phyloP scores from a whole-genome alignment of 92 coral and sea anemone species.

The Bergia puertoricense region DNA sequence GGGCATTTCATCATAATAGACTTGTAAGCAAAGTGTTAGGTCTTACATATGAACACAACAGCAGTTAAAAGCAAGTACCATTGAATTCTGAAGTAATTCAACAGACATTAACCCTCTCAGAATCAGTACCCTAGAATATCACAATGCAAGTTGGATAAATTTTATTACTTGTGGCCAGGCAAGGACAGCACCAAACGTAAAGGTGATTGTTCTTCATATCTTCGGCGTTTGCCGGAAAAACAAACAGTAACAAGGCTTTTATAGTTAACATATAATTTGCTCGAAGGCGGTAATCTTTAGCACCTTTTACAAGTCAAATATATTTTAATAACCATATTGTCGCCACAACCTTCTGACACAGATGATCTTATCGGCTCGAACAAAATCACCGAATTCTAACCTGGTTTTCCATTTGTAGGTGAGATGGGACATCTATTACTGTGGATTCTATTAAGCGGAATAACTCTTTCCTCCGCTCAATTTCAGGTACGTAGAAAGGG shows the following conservation, averaged over 20 bases:
- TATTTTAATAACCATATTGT: constrained; percentile 28
- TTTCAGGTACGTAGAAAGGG: constrained; percentile 22
- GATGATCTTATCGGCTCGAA: constrained; percentile 14
- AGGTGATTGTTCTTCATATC: background rate
- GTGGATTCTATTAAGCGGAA: constrained; percentile 10
- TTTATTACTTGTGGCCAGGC: background rate
- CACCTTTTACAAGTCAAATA: constrained; percentile 15
- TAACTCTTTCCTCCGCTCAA: constrained; percentile 4
- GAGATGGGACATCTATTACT: constrained; percentile 1
- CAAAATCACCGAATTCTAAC: background rate
- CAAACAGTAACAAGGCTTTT: constrained; percentile 10
- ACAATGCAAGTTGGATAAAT: background rate
- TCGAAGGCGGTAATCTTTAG: constrained; percentile 16
- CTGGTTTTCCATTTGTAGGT: constrained; percentile 1
- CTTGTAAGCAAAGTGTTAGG: constrained; percentile 1
- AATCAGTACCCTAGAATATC: background rate
- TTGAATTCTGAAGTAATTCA: constrained; percentile 10
- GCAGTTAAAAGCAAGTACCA: background rate
- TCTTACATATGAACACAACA: background rate
- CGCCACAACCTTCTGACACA: background rate
- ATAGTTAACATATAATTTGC: constrained; percentile 31
- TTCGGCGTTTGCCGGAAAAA: background rate
- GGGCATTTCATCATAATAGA: constrained; percentile 41
- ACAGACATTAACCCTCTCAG: background rate
- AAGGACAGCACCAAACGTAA: background rate